Conservation (phyloP, 2,797 vertebrate genomes). For the Anguilla pacifica region DNA sequence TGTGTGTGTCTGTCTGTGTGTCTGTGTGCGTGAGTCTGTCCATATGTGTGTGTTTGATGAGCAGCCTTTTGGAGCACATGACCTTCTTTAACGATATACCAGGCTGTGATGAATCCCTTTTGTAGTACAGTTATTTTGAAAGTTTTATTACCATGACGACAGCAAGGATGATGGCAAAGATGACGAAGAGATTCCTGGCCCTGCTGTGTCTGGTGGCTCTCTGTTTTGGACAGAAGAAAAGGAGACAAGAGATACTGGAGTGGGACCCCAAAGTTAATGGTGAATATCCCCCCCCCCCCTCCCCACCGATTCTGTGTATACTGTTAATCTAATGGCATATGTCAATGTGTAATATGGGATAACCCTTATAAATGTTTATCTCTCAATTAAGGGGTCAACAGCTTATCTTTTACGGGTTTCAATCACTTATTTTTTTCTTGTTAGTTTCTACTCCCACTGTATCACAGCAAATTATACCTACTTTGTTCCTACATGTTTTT, state of each 20-base stretch:
- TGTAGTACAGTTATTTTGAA: conserved; percentile 19
- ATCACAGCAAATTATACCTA: background rate
- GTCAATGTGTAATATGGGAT: background rate
- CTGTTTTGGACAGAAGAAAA: conserved; percentile 62
- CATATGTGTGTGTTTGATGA: background rate
- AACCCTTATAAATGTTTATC: background rate
- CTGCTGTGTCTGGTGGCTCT: conserved; percentile 65
- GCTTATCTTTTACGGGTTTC: background rate
- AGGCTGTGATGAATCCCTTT: conserved; percentile 27
- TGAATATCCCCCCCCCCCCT: conserved; percentile 30
- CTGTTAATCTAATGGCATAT: background rate
- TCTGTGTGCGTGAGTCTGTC: background rate
- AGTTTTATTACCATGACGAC: background rate
- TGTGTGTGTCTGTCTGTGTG: background rate
- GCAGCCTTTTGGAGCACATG: conserved; percentile 5
- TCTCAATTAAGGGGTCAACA: too few relatives aligned
- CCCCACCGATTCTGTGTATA: background rate
- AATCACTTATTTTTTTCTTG: background rate
- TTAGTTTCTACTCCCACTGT: background rate
- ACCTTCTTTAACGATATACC: background rate
- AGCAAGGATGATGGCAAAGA: conserved; percentile 43
- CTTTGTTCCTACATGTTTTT: too few relatives aligned
- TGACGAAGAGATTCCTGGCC: conserved; percentile 49
- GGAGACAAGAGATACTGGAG: conserved; percentile 57
- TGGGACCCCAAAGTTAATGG: conserved; percentile 64